A percentile compares a stretch with the other conserved stretches of the same genome.
phyloP scores from a whole-genome alignment of 2,113 vertebrate species.

The Sorex araneus region DNA sequence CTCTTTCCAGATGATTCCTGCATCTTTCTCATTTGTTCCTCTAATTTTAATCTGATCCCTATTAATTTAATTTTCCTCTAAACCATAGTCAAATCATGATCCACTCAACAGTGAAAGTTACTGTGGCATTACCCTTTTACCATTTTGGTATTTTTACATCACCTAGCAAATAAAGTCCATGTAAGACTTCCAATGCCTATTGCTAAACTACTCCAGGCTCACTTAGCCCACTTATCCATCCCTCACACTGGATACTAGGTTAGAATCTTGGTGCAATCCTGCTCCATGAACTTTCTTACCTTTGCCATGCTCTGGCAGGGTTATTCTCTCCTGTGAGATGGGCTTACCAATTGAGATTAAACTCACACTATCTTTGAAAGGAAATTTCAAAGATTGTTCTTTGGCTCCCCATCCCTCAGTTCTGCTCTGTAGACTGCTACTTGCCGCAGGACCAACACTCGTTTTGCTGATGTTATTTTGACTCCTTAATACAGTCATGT shows the following conservation, averaged over 20 bases:
- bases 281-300: neutral
- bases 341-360: neutral
- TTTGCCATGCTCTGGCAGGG: neutral
- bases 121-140: neutral
- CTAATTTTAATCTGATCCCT: neutral
- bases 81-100: neutral
- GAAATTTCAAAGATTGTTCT: neutral
- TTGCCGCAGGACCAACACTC: neutral
- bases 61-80: constrained; percentile 5
- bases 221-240: rapidly evolving
- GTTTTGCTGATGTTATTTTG: neutral
- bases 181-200: neutral
- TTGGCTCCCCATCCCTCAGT: neutral
- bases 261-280: neutral
- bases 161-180: constrained; percentile 23
- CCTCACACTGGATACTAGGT: neutral
- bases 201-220: neutral
- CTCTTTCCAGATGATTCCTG: neutral
- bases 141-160: neutral
- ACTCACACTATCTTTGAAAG: neutral
- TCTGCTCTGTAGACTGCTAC: neutral
- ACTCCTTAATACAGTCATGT: neutral
- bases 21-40: neutral
- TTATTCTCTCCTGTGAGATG: neutral
- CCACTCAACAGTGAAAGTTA: neutral